Percentiles rank a stretch among this genome's conserved stretches.
Conservation (phyloP, 2,888 invertebrate genomes). For the Tipula confusa region DNA sequence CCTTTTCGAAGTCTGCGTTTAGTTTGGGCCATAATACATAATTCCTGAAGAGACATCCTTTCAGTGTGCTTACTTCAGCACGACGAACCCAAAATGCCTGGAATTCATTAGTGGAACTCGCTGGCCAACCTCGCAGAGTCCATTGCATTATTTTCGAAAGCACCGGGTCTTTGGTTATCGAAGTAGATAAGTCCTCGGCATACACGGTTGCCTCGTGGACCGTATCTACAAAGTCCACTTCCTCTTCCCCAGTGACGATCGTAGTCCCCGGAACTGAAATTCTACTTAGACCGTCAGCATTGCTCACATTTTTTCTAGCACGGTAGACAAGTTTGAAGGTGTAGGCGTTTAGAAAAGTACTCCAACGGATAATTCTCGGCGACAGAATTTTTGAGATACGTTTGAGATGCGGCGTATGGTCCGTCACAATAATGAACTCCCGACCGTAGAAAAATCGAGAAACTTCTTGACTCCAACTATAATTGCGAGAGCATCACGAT, state of each 20-base stretch:
- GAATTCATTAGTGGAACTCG: not conserved
- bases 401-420: too few species aligned
- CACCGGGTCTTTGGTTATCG: not conserved
- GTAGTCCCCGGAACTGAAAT: not conserved
- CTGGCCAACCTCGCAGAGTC: not conserved
- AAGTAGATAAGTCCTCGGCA: not conserved
- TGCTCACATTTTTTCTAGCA: not conserved
- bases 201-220: not conserved
- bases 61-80: too few species aligned
- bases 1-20: too few species aligned
- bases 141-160: not conserved
- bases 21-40: not conserved
- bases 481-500: not conserved
- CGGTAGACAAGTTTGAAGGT: not conserved
- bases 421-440: too few species aligned
- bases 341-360: not conserved
- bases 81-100: not conserved
- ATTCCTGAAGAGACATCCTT: not conserved
- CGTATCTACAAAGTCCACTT: too few species aligned
- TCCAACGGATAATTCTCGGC: not conserved
- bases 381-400: too few species aligned
- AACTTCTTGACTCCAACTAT: too few species aligned
- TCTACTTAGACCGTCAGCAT: too few species aligned
- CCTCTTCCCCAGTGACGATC: not conserved
- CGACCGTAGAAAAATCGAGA: not conserved